phyloP scores from a whole-genome alignment of 1,140 invertebrate species.

The Agraylea sexmaculata region DNA sequence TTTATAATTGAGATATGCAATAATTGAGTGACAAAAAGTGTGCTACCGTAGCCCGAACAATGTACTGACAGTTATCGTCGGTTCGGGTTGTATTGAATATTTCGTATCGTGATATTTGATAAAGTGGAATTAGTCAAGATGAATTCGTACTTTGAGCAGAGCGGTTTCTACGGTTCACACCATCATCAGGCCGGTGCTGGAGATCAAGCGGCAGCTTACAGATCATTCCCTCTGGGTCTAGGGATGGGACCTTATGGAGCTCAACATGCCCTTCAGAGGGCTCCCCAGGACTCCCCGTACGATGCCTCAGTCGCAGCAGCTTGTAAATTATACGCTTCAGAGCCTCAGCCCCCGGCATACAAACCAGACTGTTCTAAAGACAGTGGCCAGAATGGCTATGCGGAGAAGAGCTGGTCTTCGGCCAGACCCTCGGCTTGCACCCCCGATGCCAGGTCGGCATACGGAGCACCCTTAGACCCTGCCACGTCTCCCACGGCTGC shows the following conservation, averaged over 20 bases:
- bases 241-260: conserved; percentile 78
- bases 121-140: too few relatives aligned
- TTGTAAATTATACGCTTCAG: conserved; percentile 70
- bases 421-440: conserved; percentile 76
- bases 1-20: too few relatives aligned
- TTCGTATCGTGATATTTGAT: too few relatives aligned
- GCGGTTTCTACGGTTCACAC: conserved; percentile 83
- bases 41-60: conserved; percentile 13
- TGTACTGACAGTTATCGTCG: conserved; percentile 31
- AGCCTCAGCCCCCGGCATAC: conserved; percentile 50
- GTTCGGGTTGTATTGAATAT: conserved; percentile 24
- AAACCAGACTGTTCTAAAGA: conserved; percentile 48
- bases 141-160: conserved; percentile 93
- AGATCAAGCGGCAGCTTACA: conserved; percentile 58
- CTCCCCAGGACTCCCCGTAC: conserved; percentile 78
- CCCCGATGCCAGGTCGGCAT: conserved; percentile 65
- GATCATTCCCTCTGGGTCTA: conserved; percentile 69
- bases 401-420: conserved; percentile 49
- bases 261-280: conserved; percentile 65
- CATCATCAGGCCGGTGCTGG: conserved; percentile 61
- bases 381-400: conserved; percentile 53
- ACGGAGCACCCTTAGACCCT: conserved; percentile 62
- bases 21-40: too few relatives aligned
- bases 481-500: conserved; percentile 49
- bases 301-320: conserved; percentile 76